Evolutionary conservation across 2,797 vertebrate species (phyloP).

Genomic region (Staurois parvus): DNA sequence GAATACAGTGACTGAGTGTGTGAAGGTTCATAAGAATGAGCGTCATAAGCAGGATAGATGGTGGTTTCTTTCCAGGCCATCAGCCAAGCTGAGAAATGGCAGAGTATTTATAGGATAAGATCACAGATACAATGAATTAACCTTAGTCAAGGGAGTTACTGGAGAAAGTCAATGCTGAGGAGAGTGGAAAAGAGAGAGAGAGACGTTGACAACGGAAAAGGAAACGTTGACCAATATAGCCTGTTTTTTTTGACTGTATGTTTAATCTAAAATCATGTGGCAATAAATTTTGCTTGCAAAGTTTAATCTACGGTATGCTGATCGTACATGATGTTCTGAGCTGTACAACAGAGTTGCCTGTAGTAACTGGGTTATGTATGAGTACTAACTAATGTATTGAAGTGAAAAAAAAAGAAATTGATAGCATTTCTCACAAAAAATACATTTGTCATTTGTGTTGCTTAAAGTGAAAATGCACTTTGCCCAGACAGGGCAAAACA

Average conservation of each 20-base stretch:
- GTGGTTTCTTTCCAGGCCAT: constrained; percentile 53
- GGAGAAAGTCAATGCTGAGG: constrained; percentile 34
- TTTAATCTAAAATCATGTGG: not conserved
- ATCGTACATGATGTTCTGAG: not conserved
- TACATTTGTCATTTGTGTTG: too few relatives aligned
- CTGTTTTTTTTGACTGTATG: not conserved
- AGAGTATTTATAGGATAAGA: constrained; percentile 51
- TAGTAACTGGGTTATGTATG: not conserved
- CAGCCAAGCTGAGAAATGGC: constrained; percentile 45
- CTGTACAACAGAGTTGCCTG: not conserved
- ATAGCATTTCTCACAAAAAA: too few relatives aligned
- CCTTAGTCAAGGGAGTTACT: constrained; percentile 48
- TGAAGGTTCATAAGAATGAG: constrained; percentile 41
- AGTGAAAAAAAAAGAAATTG: too few relatives aligned
- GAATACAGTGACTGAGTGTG: constrained; percentile 39
- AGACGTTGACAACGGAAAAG: not conserved
- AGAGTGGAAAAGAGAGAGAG: constrained; percentile 26
- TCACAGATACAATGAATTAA: constrained; percentile 56
- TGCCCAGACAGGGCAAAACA: too few relatives aligned
- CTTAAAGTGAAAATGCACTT: too few relatives aligned
- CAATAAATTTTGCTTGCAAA: not conserved
- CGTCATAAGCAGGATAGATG: constrained; percentile 32
- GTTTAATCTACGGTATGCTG: not conserved
- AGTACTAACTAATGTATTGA: too few relatives aligned
- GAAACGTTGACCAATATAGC: not conserved